Evolutionary conservation across 2,113 vertebrate species (phyloP), one percentile per base, ranked within the genome.

Genomic region (Chlamydotis undulata): DNA sequence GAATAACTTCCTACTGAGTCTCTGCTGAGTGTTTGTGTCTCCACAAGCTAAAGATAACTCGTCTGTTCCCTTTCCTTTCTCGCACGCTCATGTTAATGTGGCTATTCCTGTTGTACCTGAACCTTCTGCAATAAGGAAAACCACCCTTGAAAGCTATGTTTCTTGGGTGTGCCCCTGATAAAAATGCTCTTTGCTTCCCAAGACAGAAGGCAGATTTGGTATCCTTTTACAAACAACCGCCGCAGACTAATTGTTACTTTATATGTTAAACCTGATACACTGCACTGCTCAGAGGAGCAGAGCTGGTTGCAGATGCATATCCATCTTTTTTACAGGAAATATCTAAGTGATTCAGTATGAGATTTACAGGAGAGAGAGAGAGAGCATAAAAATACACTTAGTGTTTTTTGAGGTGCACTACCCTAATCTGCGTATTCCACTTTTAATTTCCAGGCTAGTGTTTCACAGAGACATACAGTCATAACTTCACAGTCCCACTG

Each of bases 81-180:
- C 74, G 49, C 61, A 52, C 75, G 53, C 31, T 89, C 5, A 12
- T 23, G 17, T 83, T 64, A 25, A 60, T 49, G 92, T 86, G 64
- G 56, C 82, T 89, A 3, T 93, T 96, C 85, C 89, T 95, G 91
- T 76, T 12, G 1, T 86, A 94, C 95, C 79, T 96, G 94, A 95
- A 93, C 88, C 64, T 78, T 95, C 39, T 70, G 65, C 33, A 81
- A 9, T 45, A 22, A 68, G 31, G 83, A 87, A 89, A 87, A 75
- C 71, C 79, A 75, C 43, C 64, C 79, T 90, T 77, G 92, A 75
- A 78, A 93, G 53, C 49, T 83, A 10, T 56, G 56, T 90, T 95
- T 74, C 68, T 78, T 93, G 93, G 90, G 83, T 75, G 93, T 93
- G 90, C 43, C 85, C 74, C 89, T 90, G 93, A 78, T 93, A 78